A percentile compares a stretch with the other conserved stretches of the same genome.
Conservation (phyloP, 2,888 invertebrate species). For the Sphaerophoria rueppellii region DNA sequence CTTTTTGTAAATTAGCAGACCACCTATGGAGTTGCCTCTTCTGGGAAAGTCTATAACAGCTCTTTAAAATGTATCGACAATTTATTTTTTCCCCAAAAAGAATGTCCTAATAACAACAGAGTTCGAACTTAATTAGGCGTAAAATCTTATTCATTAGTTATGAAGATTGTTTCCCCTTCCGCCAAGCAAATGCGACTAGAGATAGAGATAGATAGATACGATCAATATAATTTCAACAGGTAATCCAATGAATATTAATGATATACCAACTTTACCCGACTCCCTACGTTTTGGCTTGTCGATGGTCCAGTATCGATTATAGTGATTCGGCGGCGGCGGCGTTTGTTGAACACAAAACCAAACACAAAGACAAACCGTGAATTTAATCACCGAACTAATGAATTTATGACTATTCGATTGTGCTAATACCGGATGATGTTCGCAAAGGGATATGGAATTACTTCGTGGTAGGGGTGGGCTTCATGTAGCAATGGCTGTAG, state of each 20-base stretch:
- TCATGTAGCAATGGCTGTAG: background rate
- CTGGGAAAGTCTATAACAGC: background rate
- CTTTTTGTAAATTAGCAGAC: slow-evolving; percentile 7
- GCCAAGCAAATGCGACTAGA: background rate
- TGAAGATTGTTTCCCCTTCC: slow-evolving; percentile 51
- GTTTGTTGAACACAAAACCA: background rate
- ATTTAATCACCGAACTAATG: slow-evolving; percentile 65
- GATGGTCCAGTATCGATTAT: background rate
- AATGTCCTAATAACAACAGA: slow-evolving; percentile 26
- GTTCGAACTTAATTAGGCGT: slow-evolving; percentile 62
- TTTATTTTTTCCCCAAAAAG: background rate
- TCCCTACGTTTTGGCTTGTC: background rate
- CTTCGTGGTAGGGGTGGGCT: background rate
- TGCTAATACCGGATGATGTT: slow-evolving; percentile 22
- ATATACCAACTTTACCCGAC: background rate
- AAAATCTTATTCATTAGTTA: slow-evolving; percentile 67
- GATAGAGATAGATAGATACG: slow-evolving; percentile 7
- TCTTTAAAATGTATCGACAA: background rate
- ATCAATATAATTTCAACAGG: slow-evolving; percentile 57
- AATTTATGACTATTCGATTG: slow-evolving; percentile 59
- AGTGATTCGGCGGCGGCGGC: background rate
- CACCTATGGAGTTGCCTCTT: slow-evolving; percentile 14
- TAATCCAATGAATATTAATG: slow-evolving; percentile 72
- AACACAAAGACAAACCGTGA: slow-evolving; percentile 56
- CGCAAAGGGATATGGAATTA: slow-evolving; percentile 6